Base-by-base conservation (phyloP, 2,888 invertebrate genomes). In the Plagiodera versicolora region DNA sequence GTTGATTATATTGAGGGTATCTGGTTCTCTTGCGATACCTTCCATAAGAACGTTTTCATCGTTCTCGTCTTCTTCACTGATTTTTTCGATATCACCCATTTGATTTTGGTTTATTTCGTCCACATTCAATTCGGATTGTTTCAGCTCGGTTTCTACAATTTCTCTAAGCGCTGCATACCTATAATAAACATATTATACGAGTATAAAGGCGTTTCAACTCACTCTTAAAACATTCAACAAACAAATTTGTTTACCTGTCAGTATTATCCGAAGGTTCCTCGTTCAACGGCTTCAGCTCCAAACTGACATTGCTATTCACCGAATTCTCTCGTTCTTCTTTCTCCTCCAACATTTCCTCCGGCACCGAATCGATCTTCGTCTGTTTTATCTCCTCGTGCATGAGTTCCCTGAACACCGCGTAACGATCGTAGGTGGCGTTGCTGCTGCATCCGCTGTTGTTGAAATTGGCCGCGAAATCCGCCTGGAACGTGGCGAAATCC, bases 321-420 rank as follows among this genome's bases (percentile, higher is more conserved):
- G 58, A 28, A 47, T 61, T 61, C 50, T 64, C 68, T 32, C 52
- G 20, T 61, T 67, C 65, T 56, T 65, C 67, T 49, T 72, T 67
- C 56, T 73, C 72, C 62, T 75, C 64, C 24, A 67, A 66, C 18
- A 75, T 66, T 65, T 78, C 75, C 58, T 75, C 75, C 1, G 77
- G 77, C 64, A 79, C 79, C 0, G 74, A 72, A 61, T 78, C 78
- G 52, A 78, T 74, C 56, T 75, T 75, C 18, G 81, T 82, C 75
- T 87, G 87, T 24, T 87, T 78, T 69, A 89, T 88, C 75, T 90
- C 91, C 72, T 92, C 89, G 68, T 92, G 89, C 68, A 92, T 86
- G 45, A 87, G 74, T 81, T 95, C 94, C 64, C 94, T 84, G 73
- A 95, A 94, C 0, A 91, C 94, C 0, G 94, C 94, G 77, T 95